phyloP scores from a whole-genome alignment of 2,888 invertebrate genomes.

The Criorhina ranunculi region DNA sequence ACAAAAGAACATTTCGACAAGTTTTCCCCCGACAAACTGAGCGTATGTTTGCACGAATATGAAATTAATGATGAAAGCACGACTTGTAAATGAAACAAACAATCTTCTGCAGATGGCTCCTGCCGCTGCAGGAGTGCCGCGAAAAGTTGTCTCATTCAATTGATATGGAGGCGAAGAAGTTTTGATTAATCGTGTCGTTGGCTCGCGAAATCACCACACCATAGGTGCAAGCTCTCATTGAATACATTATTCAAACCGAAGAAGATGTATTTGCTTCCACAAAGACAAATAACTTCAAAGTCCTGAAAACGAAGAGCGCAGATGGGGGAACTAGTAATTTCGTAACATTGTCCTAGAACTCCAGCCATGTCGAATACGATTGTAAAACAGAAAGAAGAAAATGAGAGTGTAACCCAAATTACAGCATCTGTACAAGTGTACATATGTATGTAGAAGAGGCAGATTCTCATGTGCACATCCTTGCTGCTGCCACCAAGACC shows the following conservation, averaged over 20 bases:
- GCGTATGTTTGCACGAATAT: conserved; percentile 50
- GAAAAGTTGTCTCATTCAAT: conserved; percentile 30
- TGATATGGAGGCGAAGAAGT: conserved; percentile 26
- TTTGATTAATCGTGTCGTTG: conserved; percentile 52
- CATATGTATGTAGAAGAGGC: conserved; percentile 2
- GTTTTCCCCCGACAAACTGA: conserved; percentile 20
- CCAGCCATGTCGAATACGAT: conserved; percentile 58
- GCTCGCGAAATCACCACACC: conserved; percentile 11
- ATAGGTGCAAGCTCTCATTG: conserved; percentile 16
- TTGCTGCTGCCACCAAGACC: conserved; percentile 55
- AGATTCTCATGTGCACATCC: conserved; percentile 40
- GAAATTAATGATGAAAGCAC: conserved; percentile 58
- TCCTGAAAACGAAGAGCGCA: not conserved
- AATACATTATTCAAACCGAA: conserved; percentile 28
- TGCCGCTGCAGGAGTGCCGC: not conserved
- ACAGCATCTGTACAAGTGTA: conserved; percentile 37
- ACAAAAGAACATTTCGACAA: conserved; percentile 55
- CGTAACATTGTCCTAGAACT: conserved; percentile 60
- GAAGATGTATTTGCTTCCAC: conserved; percentile 1
- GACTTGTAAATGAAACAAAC: conserved; percentile 43
- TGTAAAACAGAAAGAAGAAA: conserved; percentile 42
- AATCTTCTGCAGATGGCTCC: not conserved
- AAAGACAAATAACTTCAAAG: conserved; percentile 27
- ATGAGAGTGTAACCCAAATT: conserved; percentile 66
- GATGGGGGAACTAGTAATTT: conserved; percentile 24